A percentile compares a stretch with the other conserved stretches of the same genome.
Evolutionary conservation across 2,797 vertebrate species (phyloP).

Genomic region (Heteromormyrus szaboi): DNA sequence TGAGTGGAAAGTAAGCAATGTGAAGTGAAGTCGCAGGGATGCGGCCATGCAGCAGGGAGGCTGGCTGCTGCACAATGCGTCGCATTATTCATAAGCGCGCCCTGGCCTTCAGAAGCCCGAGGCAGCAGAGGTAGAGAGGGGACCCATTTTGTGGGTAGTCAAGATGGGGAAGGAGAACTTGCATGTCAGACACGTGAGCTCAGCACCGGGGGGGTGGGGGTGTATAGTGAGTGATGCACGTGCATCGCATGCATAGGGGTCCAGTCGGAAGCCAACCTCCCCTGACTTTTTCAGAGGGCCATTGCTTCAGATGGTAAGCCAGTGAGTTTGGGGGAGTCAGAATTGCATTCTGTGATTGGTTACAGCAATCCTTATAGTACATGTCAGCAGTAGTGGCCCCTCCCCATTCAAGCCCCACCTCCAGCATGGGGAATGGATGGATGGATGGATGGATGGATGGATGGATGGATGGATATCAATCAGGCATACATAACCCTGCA

Average conservation of each 20-base stretch:
- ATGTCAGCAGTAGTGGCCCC: not conserved
- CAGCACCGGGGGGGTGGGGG: not conserved
- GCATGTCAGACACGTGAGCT: not conserved
- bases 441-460: too few relatives aligned
- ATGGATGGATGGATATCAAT: not conserved
- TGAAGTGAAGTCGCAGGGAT: not conserved
- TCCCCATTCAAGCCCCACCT: not conserved
- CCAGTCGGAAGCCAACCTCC: too few relatives aligned
- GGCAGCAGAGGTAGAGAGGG: not conserved
- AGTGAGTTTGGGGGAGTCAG: not conserved
- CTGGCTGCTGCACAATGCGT: not conserved
- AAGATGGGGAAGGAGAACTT: not conserved
- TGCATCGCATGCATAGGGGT: not conserved
- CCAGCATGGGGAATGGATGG: not conserved
- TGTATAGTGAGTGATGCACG: not conserved
- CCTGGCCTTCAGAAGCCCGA: not conserved
- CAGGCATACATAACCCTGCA: not conserved
- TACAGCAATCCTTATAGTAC: not conserved
- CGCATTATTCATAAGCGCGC: not conserved
- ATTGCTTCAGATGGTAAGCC: not conserved
- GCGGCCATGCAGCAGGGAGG: not conserved
- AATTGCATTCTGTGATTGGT: not conserved
- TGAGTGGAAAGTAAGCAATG: slow-evolving; percentile 4
- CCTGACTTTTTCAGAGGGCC: not conserved
- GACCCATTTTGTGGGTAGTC: not conserved